Evolutionary conservation across 2,113 vertebrate genomes (phyloP).

Genomic region (Pteropus alecto): DNA sequence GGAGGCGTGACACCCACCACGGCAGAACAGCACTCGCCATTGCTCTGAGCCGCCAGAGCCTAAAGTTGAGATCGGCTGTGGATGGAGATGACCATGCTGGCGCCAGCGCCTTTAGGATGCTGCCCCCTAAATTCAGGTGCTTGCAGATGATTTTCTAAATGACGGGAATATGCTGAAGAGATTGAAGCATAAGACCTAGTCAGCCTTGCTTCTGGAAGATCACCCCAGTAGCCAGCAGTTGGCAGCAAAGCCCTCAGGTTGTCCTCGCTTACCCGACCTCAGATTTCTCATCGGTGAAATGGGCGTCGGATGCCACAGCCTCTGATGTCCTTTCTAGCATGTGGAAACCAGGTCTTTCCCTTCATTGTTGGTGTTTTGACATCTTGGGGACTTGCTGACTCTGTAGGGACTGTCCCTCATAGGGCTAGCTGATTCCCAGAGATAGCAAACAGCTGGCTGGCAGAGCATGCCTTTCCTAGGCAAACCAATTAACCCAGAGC

Average conservation of each 20-base stretch:
- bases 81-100: rapidly evolving
- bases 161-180: rapidly evolving
- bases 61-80: rapidly evolving
- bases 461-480: background rate
- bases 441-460: rapidly evolving
- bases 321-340: too few relatives aligned
- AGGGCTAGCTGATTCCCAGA: background rate
- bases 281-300: background rate
- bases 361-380: background rate
- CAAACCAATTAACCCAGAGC: background rate
- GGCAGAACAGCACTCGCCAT: rapidly evolving
- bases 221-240: too few relatives aligned
- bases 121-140: too few relatives aligned
- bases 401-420: background rate
- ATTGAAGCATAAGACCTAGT: rapidly evolving
- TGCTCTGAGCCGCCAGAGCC: rapidly evolving
- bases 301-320: rapidly evolving
- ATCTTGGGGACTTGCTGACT: background rate
- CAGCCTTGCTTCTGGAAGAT: background rate
- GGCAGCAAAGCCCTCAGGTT: background rate
- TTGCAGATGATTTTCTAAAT: background rate
- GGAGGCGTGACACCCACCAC: rapidly evolving
- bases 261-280: background rate
- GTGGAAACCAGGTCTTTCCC: background rate
- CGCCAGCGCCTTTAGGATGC: rapidly evolving